Evolutionary conservation across 2,888 invertebrate genomes (phyloP), one percentile per base, ranked within the genome.

Genomic region (Yponomeuta cagnagella): DNA sequence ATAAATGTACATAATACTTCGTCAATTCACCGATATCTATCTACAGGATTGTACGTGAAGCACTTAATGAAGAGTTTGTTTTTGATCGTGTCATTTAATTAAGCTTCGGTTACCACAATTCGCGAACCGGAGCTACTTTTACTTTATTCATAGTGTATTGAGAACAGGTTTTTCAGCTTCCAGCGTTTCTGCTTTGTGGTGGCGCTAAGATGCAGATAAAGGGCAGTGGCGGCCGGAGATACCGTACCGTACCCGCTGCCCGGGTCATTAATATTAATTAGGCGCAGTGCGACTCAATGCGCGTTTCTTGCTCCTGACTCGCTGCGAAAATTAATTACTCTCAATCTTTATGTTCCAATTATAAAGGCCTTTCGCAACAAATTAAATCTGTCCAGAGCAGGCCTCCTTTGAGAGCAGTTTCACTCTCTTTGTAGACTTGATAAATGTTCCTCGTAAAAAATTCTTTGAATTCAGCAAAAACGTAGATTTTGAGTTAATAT

Each of bases 271-370:
- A 92, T 92, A 91, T 90, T 90, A 92, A 92, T 92, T 92, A 91
- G 91, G 80, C 84, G 82, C 89, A 89, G 84, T 83, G 83, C 80
- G 81, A 79, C 84, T 86, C 87, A 87, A 86, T 89, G 85, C 89
- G 85, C 87, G 83, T 84, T 87, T 88, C 89, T 87, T 90, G 92
- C 91, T 90, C 85, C 88, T 90, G 92, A 92, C 92, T 92, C 89
- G 87, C 89, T 88, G 90, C 89, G 86, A 92, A 92, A 92, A 92
- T 92, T 92, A 92, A 92, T 92, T 92, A 92, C 91, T 92, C 90
- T 84, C 90, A 91, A 92, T 92, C 92, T 92, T 92, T 92, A 92
- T 92, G 89, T 91, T 92, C 91, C 91, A 92, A 92, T 92, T 92
- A 92, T 91, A 91, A 92, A 92, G 86, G 91, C 91, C 92, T 92